Base-by-base conservation (phyloP, 2,888 invertebrate genomes). In the Linnaemya vulpina region DNA sequence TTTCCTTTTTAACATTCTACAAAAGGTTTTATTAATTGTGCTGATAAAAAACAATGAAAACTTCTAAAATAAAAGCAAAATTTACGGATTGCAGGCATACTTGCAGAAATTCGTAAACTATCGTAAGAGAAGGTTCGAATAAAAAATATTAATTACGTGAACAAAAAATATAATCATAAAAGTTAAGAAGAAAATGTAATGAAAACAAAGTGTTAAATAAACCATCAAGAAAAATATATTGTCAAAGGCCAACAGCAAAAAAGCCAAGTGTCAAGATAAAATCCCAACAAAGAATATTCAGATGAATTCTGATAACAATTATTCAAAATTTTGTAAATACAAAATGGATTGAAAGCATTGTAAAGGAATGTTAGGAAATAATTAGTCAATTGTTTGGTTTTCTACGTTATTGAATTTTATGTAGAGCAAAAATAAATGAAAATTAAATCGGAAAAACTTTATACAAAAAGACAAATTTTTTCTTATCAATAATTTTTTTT, bases 131-230 rank as follows among this genome's bases (percentile, higher is more conserved):
- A 35, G 11, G 38, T 55, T 30, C 9, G 46, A 53, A n/a, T 43
- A 22, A 62, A 62, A n/a, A 62, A 60, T n/a, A n/a, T 40, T 51
- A 20, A 74, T 81, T 77, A 81, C 81, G 73, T 78, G 77, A 80
- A 84, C 51, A 78, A 74, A 78, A 43, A 74, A 62, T 9, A 43
- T 25, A 30, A 35, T 63, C 46, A 51, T 22, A 11, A 73, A 78
- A 62, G 38, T 65, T 62, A 9, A 70, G 43, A 65, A 11, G 20
- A 77, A 51, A 38, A 43, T 25, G 10, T n/a, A 51, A 74, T 62
- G 62, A 78, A 84, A 84, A 74, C 30, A 81, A 55, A 70, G 63
- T 78, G 63, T 62, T 53, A 62, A 73, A 81, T 65, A 30, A 25
- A n/a, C 11, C 60, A 60, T 51, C 8, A 65, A 38, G 78, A 81